Base-by-base conservation (phyloP, 1,140 invertebrate species). In the Whitmania pigra region DNA sequence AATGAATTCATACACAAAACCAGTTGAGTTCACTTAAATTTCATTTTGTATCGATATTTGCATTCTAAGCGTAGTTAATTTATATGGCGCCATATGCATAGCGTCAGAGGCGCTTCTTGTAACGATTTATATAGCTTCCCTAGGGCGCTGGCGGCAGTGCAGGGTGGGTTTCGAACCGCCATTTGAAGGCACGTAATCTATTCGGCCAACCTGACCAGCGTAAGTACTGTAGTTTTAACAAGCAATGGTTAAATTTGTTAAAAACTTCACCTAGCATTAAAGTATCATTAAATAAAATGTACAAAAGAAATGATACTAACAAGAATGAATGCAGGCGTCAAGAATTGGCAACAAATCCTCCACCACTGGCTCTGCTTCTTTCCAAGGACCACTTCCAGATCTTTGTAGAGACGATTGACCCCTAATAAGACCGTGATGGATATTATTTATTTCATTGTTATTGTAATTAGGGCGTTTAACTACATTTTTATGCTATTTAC, bases 341-440 rank as follows among this genome's bases (percentile, higher is more conserved):
- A 78, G 67, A 76, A 77, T 66, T 75, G 75, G 81, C 82, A 83
- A 9, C 78, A 80, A 0, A 80, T 70, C 69, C 75, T 75, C 81
- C 82, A 83, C 72, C 82, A 83, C 7, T 75, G 57, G 6, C 75
- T 75, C 0, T 79, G 77, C 43, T 73, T 76, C 31, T 53, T 75
- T 20, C 77, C 77, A 5, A 82, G 75, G 83, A 85, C 85, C 66
- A 82, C 80, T 22, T 82, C 71, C 25, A 85, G 77, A 69, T 85
- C 82, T 17, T 79, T 77, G 54, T 76, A 78, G 72, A 84, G 79
- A n/a, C 78, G 77, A 13, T 79, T 75, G 25, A 81, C 75, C 60
- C 80, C 81, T 78, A 74, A 27, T 72, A 74, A 68, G 43, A 17
- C 67, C 27, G 73, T 40, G 72, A 40, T 68, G 27, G n/a, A 31